A percentile compares a stretch with the other conserved stretches of the same genome.
Evolutionary conservation across 2,797 vertebrate genomes (phyloP).

Genomic region (Pipistrellus kuhlii): DNA sequence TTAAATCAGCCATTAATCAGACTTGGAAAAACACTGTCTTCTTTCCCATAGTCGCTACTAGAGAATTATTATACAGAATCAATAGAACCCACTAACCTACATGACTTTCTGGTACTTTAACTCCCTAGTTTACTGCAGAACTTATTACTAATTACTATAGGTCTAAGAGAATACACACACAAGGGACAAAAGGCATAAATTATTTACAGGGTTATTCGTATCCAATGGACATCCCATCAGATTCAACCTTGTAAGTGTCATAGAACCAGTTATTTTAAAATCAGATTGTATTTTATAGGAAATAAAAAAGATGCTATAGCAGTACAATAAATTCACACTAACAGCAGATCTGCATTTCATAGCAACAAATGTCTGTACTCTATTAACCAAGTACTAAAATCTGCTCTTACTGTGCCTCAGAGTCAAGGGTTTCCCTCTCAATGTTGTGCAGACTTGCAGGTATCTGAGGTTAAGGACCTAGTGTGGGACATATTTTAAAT

Average conservation of each 20-base stretch:
- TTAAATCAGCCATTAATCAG: constrained; percentile 78
- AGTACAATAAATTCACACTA: constrained; percentile 83
- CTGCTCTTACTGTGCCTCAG: constrained; percentile 60
- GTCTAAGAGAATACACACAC: constrained; percentile 72
- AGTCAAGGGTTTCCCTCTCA: constrained; percentile 62
- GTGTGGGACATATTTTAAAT: neutral
- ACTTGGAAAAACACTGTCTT: constrained; percentile 72
- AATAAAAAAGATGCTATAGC: constrained; percentile 81
- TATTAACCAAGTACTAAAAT: constrained; percentile 71
- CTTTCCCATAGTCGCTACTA: constrained; percentile 61
- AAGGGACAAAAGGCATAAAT: constrained; percentile 80
- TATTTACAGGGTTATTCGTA: constrained; percentile 82
- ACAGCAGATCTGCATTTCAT: constrained; percentile 79
- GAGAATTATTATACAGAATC: constrained; percentile 77
- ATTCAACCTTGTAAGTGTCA: constrained; percentile 82
- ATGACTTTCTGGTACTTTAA: constrained; percentile 76
- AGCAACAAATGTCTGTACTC: constrained; percentile 73
- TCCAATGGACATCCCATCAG: constrained; percentile 76
- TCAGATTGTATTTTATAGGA: constrained; percentile 82
- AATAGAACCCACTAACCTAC: constrained; percentile 73
- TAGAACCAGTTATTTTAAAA: constrained; percentile 82
- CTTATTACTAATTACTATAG: constrained; percentile 79
- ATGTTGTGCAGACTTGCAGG: constrained; percentile 48
- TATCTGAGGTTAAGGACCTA: neutral
- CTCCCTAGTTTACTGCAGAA: constrained; percentile 75